Evolutionary conservation across 2,888 invertebrate species (phyloP).

Genomic region (Phania funesta): DNA sequence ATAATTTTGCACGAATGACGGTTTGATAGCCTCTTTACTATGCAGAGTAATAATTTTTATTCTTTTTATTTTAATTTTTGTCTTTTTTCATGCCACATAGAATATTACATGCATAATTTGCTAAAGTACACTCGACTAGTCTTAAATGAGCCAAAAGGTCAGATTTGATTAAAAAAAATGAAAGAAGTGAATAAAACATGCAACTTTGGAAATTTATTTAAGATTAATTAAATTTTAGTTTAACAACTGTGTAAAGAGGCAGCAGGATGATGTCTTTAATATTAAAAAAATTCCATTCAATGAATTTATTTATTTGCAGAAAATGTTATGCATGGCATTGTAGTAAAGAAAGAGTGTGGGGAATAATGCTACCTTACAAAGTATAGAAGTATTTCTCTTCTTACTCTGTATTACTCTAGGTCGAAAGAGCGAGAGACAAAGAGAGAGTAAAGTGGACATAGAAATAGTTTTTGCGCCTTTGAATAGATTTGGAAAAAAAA

Average conservation of each 20-base stretch:
- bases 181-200: conserved; percentile 20
- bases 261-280: not conserved
- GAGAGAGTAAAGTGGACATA: no score
- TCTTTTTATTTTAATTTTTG: conserved; percentile 27
- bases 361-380: no score
- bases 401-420: no score
- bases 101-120: conserved; percentile 45
- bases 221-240: conserved; percentile 54
- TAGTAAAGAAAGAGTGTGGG: no score
- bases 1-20: conserved; percentile 57
- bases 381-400: no score
- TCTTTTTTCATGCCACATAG: not conserved
- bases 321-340: no score
- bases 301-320: not conserved
- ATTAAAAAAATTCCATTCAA: not conserved
- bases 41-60: conserved; percentile 62
- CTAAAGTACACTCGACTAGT: conserved; percentile 6
- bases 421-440: no score
- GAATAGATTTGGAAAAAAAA: no score
- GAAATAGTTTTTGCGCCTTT: no score
- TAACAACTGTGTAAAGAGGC: conserved; percentile 9
- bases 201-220: conserved; percentile 51
- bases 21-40: conserved; percentile 65
- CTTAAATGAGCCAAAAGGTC: conserved; percentile 49
- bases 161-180: not conserved